Evolutionary conservation across 2,888 invertebrate genomes (phyloP), one percentile per base, ranked within the genome.

Genomic region (Orthosia gothica): DNA sequence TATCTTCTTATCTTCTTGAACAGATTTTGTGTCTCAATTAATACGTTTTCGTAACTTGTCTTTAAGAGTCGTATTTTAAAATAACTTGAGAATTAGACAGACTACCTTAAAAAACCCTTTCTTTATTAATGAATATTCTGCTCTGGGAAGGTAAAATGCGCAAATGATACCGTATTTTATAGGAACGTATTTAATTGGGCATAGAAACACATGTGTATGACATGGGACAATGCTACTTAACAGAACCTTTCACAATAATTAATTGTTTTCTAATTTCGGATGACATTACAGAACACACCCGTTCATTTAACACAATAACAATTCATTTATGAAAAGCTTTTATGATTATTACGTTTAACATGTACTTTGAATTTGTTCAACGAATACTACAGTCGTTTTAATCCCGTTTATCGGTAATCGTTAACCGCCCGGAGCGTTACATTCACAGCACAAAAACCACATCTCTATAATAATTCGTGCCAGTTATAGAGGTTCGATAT

Each of bases 231-330:
- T 32, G 49, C 32, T 79, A 61, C 32, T 65, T 47, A 61, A 45
- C 64, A 75, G 15, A 75, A 66, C 76, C 76, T 75, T 76, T 52
- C 32, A 50, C 20, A 32, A n/a, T 61, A 61, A 79, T 59, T 55
- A 52, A 65, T 62, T 57, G 59, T 23, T 72, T 61, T 55, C 26
- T 55, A 50, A 61, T 50, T 61, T 73, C 13, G 32, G 9, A 4
- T 2, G 11, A 45, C 12, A 50, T 52, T 45, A 54, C 23, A 57
- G 15, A 45, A 76, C 57, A 57, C 40, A 26, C 13, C 20, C 12
- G 40, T 16, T 23, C 16, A 62, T 49, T 15, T 7, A 50, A 47
- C 32, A 70, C 7, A 23, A 32, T 50, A 45, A 26, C n/a, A 55
- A 26, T 57, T 0, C 26, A 20, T 65, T 32, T 26, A 50, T 18